phyloP scores from a whole-genome alignment of 2,888 invertebrate species.

The Dynastes hyllus region DNA sequence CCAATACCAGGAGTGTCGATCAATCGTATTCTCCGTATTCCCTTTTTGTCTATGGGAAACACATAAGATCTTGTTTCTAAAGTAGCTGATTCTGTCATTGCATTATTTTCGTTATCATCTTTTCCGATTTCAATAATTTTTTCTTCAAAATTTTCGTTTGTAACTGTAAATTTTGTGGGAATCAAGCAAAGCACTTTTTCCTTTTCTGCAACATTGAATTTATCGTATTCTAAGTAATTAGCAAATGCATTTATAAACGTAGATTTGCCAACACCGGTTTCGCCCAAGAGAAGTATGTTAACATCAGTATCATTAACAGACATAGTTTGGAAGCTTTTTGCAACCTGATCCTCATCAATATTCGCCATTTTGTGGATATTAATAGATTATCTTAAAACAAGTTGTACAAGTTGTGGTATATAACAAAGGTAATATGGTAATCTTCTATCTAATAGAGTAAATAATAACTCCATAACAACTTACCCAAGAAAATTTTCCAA shows the following conservation, averaged over 20 bases:
- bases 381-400: not conserved
- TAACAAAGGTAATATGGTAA: no score
- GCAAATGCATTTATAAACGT: conserved; percentile 67
- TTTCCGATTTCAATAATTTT: conserved; percentile 58
- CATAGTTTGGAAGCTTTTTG: conserved; percentile 42
- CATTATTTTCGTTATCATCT: conserved; percentile 56
- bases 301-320: conserved; percentile 57
- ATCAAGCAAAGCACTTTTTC: conserved; percentile 61
- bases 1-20: conserved; percentile 67
- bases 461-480: no score
- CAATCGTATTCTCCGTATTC: conserved; percentile 60
- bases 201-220: conserved; percentile 58
- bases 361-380: conserved; percentile 5
- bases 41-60: conserved; percentile 53
- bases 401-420: no score
- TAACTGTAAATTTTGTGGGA: conserved; percentile 61
- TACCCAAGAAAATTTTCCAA: no score
- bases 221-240: conserved; percentile 62
- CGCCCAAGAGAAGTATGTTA: conserved; percentile 66
- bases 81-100: conserved; percentile 56
- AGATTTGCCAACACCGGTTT: conserved; percentile 67
- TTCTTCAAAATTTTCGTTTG: conserved; percentile 59
- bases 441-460: no score
- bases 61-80: conserved; percentile 79
- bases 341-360: not conserved